These are phyloP conservation scores for Automeris io DNA, from an alignment of 2,888 invertebrate species.

Conservation along the genomic window DNA sequence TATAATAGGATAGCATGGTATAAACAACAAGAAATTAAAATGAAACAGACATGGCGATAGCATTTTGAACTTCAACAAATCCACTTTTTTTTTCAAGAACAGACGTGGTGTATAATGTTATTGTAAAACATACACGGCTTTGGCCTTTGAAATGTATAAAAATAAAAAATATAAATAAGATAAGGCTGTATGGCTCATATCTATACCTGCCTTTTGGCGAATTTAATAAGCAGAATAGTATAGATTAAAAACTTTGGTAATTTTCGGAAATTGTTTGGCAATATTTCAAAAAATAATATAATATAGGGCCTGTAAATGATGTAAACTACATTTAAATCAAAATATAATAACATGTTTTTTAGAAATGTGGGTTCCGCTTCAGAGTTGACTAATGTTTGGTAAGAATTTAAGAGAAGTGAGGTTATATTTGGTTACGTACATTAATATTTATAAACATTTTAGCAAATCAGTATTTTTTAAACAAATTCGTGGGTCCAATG, in stretches of 20 bases:
- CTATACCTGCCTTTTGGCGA: too few species aligned
- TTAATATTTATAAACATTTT: slow-evolving; percentile 18
- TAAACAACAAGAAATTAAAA: too few species aligned
- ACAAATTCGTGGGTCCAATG: slow-evolving; percentile 21
- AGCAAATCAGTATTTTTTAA: slow-evolving; percentile 36
- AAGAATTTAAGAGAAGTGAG: slow-evolving; percentile 12
- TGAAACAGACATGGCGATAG: too few species aligned
- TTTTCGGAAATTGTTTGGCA: not conserved
- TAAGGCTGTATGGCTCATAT: too few species aligned
- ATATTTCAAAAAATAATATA: not conserved
- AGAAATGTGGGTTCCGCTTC: slow-evolving; percentile 57
- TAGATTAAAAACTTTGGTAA: not conserved
- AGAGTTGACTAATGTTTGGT: slow-evolving; percentile 56
- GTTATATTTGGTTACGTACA: slow-evolving; percentile 10
- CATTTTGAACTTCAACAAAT: too few species aligned
- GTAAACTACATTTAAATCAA: slow-evolving; percentile 28
- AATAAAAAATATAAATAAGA: too few species aligned
- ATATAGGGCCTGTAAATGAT: slow-evolving; percentile 27
- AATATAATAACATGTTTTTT: slow-evolving; percentile 52
- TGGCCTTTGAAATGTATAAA: too few species aligned
- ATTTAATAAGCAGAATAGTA: too few species aligned
- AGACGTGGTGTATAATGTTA: too few species aligned
- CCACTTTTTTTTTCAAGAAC: too few species aligned
- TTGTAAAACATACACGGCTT: too few species aligned
- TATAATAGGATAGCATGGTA: too few species aligned